phyloP scores from a whole-genome alignment of 1,140 invertebrate species.

The Linepithema humile region DNA sequence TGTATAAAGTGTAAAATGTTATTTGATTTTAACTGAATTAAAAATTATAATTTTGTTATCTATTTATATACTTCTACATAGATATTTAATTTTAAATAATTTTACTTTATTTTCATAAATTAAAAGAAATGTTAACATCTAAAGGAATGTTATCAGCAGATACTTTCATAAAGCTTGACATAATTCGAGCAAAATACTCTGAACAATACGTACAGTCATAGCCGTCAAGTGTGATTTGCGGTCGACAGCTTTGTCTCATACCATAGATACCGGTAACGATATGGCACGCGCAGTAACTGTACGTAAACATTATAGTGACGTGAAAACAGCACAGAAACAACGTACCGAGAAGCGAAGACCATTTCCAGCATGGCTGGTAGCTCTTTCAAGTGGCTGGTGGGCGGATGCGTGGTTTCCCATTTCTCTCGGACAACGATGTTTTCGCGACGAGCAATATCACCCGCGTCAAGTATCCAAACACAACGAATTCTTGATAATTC shows the following conservation, averaged over 20 bases:
- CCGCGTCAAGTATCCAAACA: constrained; percentile 71
- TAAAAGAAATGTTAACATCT: neutral
- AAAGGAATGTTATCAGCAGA: neutral
- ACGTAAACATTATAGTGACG: constrained; percentile 51
- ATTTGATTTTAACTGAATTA: neutral
- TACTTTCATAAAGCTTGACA: neutral
- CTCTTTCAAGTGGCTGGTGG: constrained; percentile 88
- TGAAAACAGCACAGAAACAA: constrained; percentile 61
- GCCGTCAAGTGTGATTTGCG: neutral
- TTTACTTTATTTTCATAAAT: constrained; percentile 1
- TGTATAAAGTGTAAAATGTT: neutral
- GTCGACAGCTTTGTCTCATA: constrained; percentile 10
- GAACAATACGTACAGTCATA: neutral
- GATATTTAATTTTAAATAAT: neutral
- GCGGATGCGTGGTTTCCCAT: constrained; percentile 90
- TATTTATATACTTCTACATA: neutral
- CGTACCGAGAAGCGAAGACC: constrained; percentile 83
- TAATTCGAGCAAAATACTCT: neutral
- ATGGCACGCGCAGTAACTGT: constrained; percentile 55
- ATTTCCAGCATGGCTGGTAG: constrained; percentile 80
- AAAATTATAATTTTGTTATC: neutral
- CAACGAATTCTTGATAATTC: constrained; percentile 67
- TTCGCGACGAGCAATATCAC: constrained; percentile 75
- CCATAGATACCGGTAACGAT: neutral
- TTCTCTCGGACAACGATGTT: constrained; percentile 74